Base-by-base conservation (phyloP, 37 sponge, comb jelly and placozoan species). In the Agelas oroides region DNA sequence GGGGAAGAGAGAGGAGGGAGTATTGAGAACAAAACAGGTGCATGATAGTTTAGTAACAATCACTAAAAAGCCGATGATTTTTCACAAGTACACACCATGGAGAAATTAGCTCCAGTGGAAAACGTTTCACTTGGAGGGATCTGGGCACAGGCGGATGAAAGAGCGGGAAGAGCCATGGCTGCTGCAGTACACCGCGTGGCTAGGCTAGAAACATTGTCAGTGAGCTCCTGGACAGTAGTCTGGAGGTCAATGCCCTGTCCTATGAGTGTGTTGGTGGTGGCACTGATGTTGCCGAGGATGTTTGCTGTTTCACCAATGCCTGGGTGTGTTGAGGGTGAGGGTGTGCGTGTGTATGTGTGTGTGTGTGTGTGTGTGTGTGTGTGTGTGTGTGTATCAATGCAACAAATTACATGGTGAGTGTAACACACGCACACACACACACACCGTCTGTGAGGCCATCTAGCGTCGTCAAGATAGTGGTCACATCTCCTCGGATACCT, bases 61-160 rank as follows among this genome's bases (percentile, higher is more conserved):
- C n/a, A n/a, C n/a, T n/a, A n/a, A n/a, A n/a, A n/a, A n/a, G n/a
- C n/a, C n/a, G n/a, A n/a, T n/a, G n/a, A n/a, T n/a, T n/a, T n/a
- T n/a, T n/a, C n/a, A n/a, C n/a, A n/a, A n/a, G n/a, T n/a, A n/a
- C n/a, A n/a, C 18, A 80, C 81, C 38, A 46, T 19, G 36, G n/a
- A 69, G 55, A 69, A 80, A 36, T 80, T 55, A 8, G 81, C 70
- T 1, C 70, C 81, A 56, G 81, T 19, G 3, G 12, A n/a, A 30
- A 57, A 69, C 33, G 13, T 27, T 16, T 18, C n/a, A 15, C 57
- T 0, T 34, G 60, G 28, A 0, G 81, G 69, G 8, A 68, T 40
- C 30, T 66, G 28, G 0, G 1, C 55, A 53, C 79, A 77, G 25
- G 17, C 23, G 14, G 20, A 3, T 3, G 46, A 3, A 46, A 46